Conservation (phyloP, 2,113 vertebrate genomes). For the Lichenostomus cassidix region DNA sequence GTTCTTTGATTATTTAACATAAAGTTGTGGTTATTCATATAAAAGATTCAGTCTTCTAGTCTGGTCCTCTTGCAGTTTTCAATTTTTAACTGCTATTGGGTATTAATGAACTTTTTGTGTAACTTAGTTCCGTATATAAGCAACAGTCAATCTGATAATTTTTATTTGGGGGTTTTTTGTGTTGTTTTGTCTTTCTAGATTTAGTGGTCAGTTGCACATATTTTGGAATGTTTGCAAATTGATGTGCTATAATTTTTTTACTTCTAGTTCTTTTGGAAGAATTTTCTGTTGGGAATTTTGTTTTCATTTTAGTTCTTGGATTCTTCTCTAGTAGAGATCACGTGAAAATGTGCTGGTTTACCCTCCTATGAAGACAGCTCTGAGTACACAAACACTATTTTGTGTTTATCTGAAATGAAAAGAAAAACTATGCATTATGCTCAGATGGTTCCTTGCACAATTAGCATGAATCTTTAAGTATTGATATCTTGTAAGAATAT, state of each 20-base stretch:
- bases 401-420: not conserved
- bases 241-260: not conserved
- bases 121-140: not conserved
- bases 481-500: not conserved
- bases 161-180: not conserved
- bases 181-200: not conserved
- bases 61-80: not conserved
- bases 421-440: not conserved
- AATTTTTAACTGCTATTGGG: not conserved
- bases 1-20: not conserved
- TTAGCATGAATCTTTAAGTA: not conserved
- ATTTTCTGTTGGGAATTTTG: not conserved
- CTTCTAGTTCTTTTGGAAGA: not conserved
- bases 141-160: not conserved
- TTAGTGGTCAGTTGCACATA: not conserved
- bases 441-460: not conserved
- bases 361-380: not conserved
- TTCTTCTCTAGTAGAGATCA: not conserved
- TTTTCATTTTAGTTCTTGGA: not conserved
- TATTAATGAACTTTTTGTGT: not conserved
- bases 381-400: not conserved
- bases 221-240: not conserved
- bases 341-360: not conserved
- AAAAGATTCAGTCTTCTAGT: not conserved
- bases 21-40: not conserved